phyloP scores from a whole-genome alignment of 2,797 vertebrate species.

The Spheniscus humboldti region DNA sequence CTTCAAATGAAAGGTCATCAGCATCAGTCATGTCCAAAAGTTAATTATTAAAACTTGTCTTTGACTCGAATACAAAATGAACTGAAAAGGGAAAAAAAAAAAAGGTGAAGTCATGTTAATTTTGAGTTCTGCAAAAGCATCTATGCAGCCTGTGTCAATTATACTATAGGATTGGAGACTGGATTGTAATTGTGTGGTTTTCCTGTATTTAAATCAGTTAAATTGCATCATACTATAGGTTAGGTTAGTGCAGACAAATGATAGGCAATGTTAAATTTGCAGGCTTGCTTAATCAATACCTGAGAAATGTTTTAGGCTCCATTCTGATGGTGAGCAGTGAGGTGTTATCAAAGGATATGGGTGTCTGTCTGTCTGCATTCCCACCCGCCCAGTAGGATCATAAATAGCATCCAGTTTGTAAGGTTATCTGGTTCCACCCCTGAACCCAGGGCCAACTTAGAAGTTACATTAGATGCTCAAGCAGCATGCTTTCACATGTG shows the following conservation, averaged over 20 bases:
- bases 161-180: background rate
- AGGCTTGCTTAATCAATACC: background rate
- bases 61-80: background rate
- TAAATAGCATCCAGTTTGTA: background rate
- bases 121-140: background rate
- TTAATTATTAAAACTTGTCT: background rate
- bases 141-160: background rate
- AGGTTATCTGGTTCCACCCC: background rate
- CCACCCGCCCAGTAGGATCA: background rate
- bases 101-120: background rate
- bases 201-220: background rate
- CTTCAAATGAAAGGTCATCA: conserved; percentile 1
- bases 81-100: background rate
- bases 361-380: background rate
- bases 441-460: background rate
- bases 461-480: background rate
- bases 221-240: background rate
- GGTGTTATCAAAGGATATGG: background rate
- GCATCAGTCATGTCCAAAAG: background rate
- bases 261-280: background rate
- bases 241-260: background rate
- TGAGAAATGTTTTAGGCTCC: background rate
- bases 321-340: background rate
- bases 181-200: background rate
- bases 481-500: background rate